Base-by-base conservation (phyloP, 2,113 vertebrate genomes). In the Crypturellus undulatus region DNA sequence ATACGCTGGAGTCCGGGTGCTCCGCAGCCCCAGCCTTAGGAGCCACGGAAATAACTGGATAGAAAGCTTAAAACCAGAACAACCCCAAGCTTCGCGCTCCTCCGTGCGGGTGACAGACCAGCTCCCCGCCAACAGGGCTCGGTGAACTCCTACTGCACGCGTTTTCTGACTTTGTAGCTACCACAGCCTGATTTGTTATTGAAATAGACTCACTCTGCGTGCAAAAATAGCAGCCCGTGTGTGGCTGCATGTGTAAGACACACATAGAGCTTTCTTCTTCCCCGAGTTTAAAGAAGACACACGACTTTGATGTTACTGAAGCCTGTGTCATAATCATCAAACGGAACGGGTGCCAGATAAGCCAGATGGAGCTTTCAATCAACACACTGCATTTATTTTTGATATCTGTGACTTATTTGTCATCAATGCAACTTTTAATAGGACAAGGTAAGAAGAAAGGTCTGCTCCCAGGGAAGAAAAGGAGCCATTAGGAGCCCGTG, bases 301-400 rank as follows among this genome's bases (percentile, higher is more conserved):
- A 59, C 51, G 90, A 88, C 77, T 95, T 92, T 2, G 64, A 88
- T 90, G 69, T 49, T 86, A 76, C 43, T 84, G 69, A 86, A 70
- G 52, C 79, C 86, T 84, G 58, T 86, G 85, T 94, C 82, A 72
- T 71, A 86, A 64, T 95, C 85, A 95, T 90, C 79, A 92, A 94
- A 84, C 0, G 10, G 58, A 96, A 6, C 26, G 34, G 6, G 20
- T 97, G 93, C 79, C 95, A 96, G 87, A 80, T 81, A 87, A 92
- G 91, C 47, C 90, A 95, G 92, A 91, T 84, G 88, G 93, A 95
- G 62, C 43, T 92, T 94, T 96, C 92, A 92, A 71, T 88, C 87
- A 93, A 94, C 47, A 71, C 64, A 51, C 47, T 84, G 25, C 65
- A 91, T 87, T 94, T 87, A 91, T 90, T 97, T 92, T 94, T 92